Percentiles rank a stretch among this genome's conserved stretches.
Conservation (phyloP, 2,888 invertebrate species). For the Agrochola litura region DNA sequence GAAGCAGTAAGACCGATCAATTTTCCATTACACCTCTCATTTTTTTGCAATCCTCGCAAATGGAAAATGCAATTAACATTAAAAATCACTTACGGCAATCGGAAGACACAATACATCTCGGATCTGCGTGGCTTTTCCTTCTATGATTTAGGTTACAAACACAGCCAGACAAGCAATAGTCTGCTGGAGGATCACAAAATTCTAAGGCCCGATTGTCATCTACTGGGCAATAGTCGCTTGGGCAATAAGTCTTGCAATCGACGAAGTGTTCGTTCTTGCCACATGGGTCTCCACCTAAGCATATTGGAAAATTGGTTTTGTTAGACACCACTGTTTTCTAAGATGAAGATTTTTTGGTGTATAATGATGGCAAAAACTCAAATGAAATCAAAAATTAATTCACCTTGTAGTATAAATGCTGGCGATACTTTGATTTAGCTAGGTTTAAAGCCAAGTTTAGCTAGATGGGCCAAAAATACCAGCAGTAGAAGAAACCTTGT, state of each 20-base stretch:
- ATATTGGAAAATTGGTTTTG: not conserved
- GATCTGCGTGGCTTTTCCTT: slow-evolving; percentile 61
- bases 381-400: not conserved
- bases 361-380: not conserved
- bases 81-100: slow-evolving; percentile 70
- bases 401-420: not conserved
- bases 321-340: not conserved
- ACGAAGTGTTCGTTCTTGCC: slow-evolving; percentile 66
- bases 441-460: too few species aligned
- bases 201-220: slow-evolving; percentile 63
- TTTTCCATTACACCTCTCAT: not conserved
- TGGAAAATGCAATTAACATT: slow-evolving; percentile 30
- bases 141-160: slow-evolving; percentile 69
- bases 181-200: slow-evolving; percentile 60
- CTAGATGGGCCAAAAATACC: not conserved
- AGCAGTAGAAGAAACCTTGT: not conserved
- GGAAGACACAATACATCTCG: slow-evolving; percentile 68
- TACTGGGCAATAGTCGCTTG: slow-evolving; percentile 68
- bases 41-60: slow-evolving; percentile 11
- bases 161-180: slow-evolving; percentile 71
- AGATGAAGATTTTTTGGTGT: not conserved
- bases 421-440: not conserved
- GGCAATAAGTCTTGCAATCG: slow-evolving; percentile 63
- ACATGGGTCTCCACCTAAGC: slow-evolving; percentile 74
- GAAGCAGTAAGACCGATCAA: slow-evolving; percentile 11